These are phyloP conservation scores for Danaus plexippus DNA, from an alignment of 1,140 invertebrate species.

Conservation along the genomic window DNA sequence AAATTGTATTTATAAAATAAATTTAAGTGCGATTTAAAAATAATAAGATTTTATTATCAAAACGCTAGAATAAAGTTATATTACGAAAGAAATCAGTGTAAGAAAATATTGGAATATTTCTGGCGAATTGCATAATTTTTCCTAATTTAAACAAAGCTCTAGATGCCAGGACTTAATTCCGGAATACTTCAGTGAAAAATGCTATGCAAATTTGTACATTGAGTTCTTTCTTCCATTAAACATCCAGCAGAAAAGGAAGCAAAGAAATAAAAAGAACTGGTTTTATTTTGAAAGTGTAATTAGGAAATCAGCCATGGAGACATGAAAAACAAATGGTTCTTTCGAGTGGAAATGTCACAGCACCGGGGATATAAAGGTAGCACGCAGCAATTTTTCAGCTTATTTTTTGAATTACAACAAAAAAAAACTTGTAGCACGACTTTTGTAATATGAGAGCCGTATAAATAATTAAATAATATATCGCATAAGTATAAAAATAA, in stretches of 20 bases:
- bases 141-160: slow-evolving; percentile 61
- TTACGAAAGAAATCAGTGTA: no score
- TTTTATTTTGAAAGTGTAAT: slow-evolving; percentile 65
- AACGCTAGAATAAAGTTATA: no score
- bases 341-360: slow-evolving; percentile 43
- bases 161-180: slow-evolving; percentile 59
- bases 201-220: slow-evolving; percentile 69
- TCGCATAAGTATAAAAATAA: no score
- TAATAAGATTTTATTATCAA: no score
- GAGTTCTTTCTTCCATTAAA: slow-evolving; percentile 69
- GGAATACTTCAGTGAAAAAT: slow-evolving; percentile 58
- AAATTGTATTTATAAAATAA: no score
- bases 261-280: slow-evolving; percentile 57
- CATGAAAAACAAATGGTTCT: slow-evolving; percentile 53
- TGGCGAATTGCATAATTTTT: slow-evolving; percentile 49
- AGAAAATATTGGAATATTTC: slow-evolving; percentile 50
- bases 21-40: no score
- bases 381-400: no score
- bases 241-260: slow-evolving; percentile 25
- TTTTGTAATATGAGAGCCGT: no score
- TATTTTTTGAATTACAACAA: no score
- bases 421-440: no score
- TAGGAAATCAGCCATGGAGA: slow-evolving; percentile 65
- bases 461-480: no score
- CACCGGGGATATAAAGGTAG: slow-evolving; percentile 25